These are phyloP conservation scores for Plutella xylostella DNA, from an alignment of 2,888 invertebrate species.

Conservation along the genomic window DNA sequence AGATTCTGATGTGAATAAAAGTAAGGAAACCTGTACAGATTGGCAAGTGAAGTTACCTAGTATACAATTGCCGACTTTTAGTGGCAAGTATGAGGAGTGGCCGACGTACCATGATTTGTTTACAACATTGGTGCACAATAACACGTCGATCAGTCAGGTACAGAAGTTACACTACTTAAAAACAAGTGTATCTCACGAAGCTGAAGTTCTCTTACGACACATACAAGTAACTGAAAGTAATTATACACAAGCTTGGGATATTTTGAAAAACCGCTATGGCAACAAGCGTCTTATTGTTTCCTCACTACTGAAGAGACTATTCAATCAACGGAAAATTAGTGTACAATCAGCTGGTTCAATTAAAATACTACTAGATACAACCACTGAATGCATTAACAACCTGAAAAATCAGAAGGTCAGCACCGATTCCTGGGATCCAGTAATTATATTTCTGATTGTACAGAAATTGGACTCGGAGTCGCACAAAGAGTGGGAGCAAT, in stretches of 20 bases:
- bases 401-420: not conserved
- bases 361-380: not conserved
- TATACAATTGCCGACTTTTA: not conserved
- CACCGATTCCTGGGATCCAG: slow-evolving; percentile 2
- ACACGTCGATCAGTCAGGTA: not conserved
- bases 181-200: slow-evolving; percentile 4
- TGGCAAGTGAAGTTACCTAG: not conserved
- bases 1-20: not conserved
- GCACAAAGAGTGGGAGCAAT: slow-evolving; percentile 19
- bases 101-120: slow-evolving; percentile 8
- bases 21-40: not conserved
- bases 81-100: slow-evolving; percentile 8
- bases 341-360: not conserved
- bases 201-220: not conserved
- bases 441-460: slow-evolving; percentile 18
- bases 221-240: not conserved
- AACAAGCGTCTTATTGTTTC: slow-evolving; percentile 3
- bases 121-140: slow-evolving; percentile 5
- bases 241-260: slow-evolving; percentile 5
- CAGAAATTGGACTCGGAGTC: slow-evolving; percentile 21
- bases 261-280: slow-evolving; percentile 1
- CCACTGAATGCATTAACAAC: not conserved
- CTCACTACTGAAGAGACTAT: not conserved
- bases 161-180: slow-evolving; percentile 6
- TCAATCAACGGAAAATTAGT: not conserved